Percentiles rank a stretch among this genome's conserved stretches.
Evolutionary conservation across 2,113 vertebrate species (phyloP).

Genomic region (Manacus vitellinus): DNA sequence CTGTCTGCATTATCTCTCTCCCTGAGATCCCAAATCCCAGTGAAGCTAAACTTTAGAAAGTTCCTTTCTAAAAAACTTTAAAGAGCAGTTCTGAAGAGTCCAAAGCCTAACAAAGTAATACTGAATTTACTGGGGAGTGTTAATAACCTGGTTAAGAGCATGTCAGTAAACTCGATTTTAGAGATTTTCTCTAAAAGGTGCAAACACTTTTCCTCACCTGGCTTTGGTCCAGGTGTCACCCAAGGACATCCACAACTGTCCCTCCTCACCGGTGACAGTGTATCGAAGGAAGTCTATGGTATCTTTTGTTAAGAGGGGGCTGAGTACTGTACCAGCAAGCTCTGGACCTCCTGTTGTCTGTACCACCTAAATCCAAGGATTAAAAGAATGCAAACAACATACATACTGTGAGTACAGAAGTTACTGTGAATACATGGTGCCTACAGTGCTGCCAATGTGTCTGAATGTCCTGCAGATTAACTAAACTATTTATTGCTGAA

Average conservation of each 20-base stretch:
- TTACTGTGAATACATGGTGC: not conserved
- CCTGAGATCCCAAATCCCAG: not conserved
- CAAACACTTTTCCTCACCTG: slow-evolving; percentile 74
- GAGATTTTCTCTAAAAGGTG: not conserved
- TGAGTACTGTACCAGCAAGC: slow-evolving; percentile 85
- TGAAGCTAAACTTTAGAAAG: not conserved
- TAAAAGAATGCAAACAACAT: not conserved
- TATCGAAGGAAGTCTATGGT: slow-evolving; percentile 88
- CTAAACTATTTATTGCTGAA: not conserved
- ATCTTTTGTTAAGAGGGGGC: slow-evolving; percentile 88
- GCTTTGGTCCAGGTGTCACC: slow-evolving; percentile 91
- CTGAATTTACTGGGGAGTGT: fast-evolving
- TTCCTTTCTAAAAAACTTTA: not conserved
- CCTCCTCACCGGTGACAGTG: slow-evolving; percentile 82
- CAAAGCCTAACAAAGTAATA: not conserved
- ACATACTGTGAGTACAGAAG: not conserved
- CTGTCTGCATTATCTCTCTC: not conserved
- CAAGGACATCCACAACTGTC: slow-evolving; percentile 88
- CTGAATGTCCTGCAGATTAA: not conserved
- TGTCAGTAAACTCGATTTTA: not conserved
- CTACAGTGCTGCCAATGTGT: not conserved
- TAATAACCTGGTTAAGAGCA: not conserved
- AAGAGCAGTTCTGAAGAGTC: not conserved
- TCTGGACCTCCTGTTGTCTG: slow-evolving; percentile 89
- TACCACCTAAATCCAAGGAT: slow-evolving; percentile 80